Conservation (phyloP, 2,113 vertebrate species). For the Sakesphorus luctuosus region DNA sequence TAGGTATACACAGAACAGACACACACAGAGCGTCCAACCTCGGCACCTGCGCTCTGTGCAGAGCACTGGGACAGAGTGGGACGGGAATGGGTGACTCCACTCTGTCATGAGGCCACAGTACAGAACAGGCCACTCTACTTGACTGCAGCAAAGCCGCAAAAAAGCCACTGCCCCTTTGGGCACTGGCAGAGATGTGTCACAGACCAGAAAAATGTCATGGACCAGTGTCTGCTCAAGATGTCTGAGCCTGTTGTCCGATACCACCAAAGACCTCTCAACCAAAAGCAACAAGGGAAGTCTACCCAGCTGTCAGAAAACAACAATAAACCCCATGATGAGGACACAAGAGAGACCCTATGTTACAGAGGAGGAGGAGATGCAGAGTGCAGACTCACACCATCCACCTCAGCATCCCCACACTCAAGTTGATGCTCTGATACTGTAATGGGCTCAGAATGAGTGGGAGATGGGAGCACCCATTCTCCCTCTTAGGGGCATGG, state of each 20-base stretch:
- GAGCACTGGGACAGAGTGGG: fast-evolving
- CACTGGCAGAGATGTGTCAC: not conserved
- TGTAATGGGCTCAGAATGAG: fast-evolving
- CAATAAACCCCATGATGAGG: fast-evolving
- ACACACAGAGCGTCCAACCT: not conserved
- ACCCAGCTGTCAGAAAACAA: not conserved
- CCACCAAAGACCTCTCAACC: not conserved
- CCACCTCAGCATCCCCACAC: not conserved
- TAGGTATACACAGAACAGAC: fast-evolving
- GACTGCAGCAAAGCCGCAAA: not conserved
- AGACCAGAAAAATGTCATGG: not conserved
- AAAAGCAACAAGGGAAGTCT: not conserved
- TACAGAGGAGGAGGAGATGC: not conserved
- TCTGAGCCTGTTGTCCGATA: fast-evolving
- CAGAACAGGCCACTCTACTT: not conserved
- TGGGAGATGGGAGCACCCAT: fast-evolving
- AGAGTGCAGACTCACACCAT: not conserved
- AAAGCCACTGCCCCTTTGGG: not conserved
- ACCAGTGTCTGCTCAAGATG: not conserved
- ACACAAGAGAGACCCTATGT: not conserved
- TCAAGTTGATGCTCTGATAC: not conserved
- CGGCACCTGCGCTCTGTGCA: not conserved
- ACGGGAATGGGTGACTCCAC: fast-evolving
- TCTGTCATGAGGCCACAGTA: fast-evolving
- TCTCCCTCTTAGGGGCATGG: not conserved